phyloP scores from a whole-genome alignment of 2,113 vertebrate genomes.

The Cyphomyrus plagiostoma region DNA sequence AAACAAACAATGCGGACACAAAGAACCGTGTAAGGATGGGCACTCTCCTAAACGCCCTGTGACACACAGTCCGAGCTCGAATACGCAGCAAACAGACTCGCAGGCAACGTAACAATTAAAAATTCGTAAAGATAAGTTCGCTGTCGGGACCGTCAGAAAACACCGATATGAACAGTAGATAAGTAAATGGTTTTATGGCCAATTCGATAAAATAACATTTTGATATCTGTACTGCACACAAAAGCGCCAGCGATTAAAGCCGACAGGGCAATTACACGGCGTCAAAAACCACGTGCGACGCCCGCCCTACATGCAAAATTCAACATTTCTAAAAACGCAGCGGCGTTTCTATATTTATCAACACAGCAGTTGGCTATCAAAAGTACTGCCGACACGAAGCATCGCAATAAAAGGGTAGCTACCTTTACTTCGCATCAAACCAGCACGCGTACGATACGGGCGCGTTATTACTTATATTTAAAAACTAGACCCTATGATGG shows the following conservation, averaged over 20 bases:
- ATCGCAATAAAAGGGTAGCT: not conserved
- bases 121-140: not conserved
- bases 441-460: not conserved
- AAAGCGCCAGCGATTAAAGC: not conserved
- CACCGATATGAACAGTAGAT: not conserved
- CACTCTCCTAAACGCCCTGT: not conserved
- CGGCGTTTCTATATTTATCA: not conserved
- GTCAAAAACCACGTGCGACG: not conserved
- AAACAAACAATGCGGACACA: not conserved
- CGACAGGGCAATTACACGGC: not conserved
- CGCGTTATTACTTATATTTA: not conserved
- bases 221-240: not conserved
- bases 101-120: not conserved
- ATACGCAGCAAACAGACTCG: not conserved
- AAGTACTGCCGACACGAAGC: not conserved
- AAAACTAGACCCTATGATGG: not conserved
- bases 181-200: not conserved
- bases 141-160: not conserved
- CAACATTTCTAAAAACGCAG: not conserved
- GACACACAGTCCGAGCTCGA: not conserved
- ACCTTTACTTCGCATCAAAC: not conserved
- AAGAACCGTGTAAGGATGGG: not conserved
- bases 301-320: not conserved
- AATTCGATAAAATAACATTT: not conserved
- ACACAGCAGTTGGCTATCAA: not conserved